Evolutionary conservation across 2,113 vertebrate species (phyloP).

Genomic region (Lichenostomus cassidix): DNA sequence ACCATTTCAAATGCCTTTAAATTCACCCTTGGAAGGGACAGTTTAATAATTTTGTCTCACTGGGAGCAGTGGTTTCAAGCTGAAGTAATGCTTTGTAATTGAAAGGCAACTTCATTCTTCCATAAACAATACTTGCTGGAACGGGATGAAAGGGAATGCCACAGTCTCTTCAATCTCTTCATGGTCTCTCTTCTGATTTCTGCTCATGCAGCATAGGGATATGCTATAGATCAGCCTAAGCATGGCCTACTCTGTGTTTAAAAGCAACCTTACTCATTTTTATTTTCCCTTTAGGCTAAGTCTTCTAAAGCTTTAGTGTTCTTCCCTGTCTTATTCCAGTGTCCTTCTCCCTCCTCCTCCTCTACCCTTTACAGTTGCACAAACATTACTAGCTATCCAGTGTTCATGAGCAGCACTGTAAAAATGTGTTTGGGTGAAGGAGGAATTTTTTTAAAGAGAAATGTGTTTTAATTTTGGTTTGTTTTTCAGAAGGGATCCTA

Average conservation of each 20-base stretch:
- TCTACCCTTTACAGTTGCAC: background rate
- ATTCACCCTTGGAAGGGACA: background rate
- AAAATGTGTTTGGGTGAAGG: background rate
- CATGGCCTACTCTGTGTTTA: background rate
- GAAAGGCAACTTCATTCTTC: background rate
- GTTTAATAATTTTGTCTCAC: background rate
- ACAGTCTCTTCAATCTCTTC: background rate
- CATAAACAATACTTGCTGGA: background rate
- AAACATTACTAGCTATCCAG: background rate
- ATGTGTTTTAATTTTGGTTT: background rate
- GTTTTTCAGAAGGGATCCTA: background rate
- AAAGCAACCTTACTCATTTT: background rate
- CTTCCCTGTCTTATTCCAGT: background rate
- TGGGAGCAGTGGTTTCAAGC: background rate
- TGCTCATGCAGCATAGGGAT: background rate
- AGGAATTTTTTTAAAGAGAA: background rate
- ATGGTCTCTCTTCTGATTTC: background rate
- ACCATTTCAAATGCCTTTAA: background rate
- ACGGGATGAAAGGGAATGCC: background rate
- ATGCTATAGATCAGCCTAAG: background rate
- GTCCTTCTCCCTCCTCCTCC: background rate
- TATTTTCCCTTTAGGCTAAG: background rate
- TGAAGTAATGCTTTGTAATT: background rate
- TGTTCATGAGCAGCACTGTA: background rate
- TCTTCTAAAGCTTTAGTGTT: background rate